Percentiles rank a stretch among this genome's conserved stretches.
These are phyloP conservation scores for Zelostemma sp. DNA, from an alignment of 1,140 invertebrate genomes.

Conservation along the genomic window DNA sequence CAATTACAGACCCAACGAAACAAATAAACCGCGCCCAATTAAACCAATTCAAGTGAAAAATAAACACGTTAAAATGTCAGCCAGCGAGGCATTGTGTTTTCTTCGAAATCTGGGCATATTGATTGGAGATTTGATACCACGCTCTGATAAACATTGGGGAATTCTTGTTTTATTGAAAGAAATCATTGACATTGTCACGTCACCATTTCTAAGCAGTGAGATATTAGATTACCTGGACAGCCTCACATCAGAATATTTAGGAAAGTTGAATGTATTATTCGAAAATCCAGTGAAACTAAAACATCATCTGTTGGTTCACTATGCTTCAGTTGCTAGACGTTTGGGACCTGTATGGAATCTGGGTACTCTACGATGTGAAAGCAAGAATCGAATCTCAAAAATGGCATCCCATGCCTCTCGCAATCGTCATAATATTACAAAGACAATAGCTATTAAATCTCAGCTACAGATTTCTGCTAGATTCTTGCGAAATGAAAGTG, in stretches of 20 bases:
- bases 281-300: not conserved
- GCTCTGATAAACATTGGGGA: slow-evolving; percentile 30
- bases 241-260: not conserved
- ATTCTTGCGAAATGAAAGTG: slow-evolving; percentile 9
- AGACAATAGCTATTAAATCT: slow-evolving; percentile 22
- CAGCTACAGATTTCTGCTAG: slow-evolving; percentile 12
- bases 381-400: slow-evolving; percentile 22
- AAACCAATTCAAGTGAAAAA: slow-evolving; percentile 1
- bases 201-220: slow-evolving; percentile 6
- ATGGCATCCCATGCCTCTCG: slow-evolving; percentile 2
- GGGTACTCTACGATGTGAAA: slow-evolving; percentile 25
- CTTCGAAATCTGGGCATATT: slow-evolving; percentile 29
- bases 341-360: slow-evolving; percentile 27
- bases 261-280: slow-evolving; percentile 7
- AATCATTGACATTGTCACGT: slow-evolving; percentile 28
- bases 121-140: slow-evolving; percentile 28
- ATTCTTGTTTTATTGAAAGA: slow-evolving; percentile 26
- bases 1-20: slow-evolving; percentile 7
- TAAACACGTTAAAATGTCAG: slow-evolving; percentile 36
- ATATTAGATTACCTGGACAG: not conserved
- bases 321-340: slow-evolving; percentile 8
- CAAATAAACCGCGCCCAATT: slow-evolving; percentile 17
- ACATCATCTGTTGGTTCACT: slow-evolving; percentile 25
- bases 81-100: slow-evolving; percentile 32
- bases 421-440: slow-evolving; percentile 19